Percentiles rank a stretch among this genome's conserved stretches.
Conservation (phyloP, 2,888 invertebrate species). For the Drymonia ruficornis region DNA sequence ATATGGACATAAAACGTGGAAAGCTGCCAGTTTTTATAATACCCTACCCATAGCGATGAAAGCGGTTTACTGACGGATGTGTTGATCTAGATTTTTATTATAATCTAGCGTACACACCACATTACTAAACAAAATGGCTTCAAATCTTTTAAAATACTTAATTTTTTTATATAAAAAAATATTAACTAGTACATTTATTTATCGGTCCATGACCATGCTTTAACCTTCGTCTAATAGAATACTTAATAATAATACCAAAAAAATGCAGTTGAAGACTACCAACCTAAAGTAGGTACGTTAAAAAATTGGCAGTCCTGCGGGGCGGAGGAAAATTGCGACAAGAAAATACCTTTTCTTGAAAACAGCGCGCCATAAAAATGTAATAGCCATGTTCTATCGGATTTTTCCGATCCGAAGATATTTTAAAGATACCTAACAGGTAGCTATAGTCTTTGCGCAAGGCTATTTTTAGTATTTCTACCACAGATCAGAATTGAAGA, state of each 20-base stretch:
- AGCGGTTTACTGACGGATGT: not conserved
- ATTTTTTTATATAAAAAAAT: too few species aligned
- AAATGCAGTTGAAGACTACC: not conserved
- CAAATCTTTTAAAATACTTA: too few species aligned
- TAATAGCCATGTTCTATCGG: slow-evolving; percentile 60
- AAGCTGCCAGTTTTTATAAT: not conserved
- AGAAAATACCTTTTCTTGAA: slow-evolving; percentile 41
- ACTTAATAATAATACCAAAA: too few species aligned
- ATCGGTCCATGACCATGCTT: not conserved
- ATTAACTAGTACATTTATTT: too few species aligned
- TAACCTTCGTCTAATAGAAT: too few species aligned
- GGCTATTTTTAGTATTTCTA: too few species aligned
- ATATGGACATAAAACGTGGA: not conserved
- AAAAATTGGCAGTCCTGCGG: slow-evolving; percentile 41
- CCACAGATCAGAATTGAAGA: too few species aligned
- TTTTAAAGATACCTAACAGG: slow-evolving; percentile 26
- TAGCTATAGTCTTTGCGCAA: slow-evolving; percentile 20
- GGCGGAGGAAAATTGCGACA: slow-evolving; percentile 32
- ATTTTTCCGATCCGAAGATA: slow-evolving; percentile 59
- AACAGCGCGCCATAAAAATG: slow-evolving; percentile 57
- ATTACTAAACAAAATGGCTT: too few species aligned
- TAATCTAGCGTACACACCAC: not conserved
- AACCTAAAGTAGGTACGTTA: slow-evolving; percentile 10
- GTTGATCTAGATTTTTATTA: not conserved
- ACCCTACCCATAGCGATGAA: not conserved